Evolutionary conservation across 2,113 vertebrate genomes (phyloP), one percentile per base, ranked within the genome.

Genomic region (Vulpes lagopus): DNA sequence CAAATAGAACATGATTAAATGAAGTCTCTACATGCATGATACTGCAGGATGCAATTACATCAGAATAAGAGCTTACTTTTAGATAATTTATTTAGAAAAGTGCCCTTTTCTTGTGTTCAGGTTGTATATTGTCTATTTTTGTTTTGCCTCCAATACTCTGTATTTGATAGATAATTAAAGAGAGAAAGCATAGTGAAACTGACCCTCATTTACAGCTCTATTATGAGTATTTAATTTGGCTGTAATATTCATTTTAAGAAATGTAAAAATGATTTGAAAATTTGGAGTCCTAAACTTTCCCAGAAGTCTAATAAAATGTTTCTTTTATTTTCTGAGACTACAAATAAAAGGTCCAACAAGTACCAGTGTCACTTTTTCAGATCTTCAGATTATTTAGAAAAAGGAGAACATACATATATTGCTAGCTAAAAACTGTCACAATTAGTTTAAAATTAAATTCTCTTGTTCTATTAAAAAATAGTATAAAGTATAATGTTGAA

Each of bases 391-490:
- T 93, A 98, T 93, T 38, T 64, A 49, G 96, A 78, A 95, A 96
- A 98, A 98, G 98, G 6, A 2, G 22, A 57, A 55, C 49, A 62
- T 38, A 53, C 3, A 51, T 78, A 78, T 57, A 57, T 95, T 69
- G 97, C 55, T 79, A 98, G 92, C 98, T 98, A 87, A 78, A 98
- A 98, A 97, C 74, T 78, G 81, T 83, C 86, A 98, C 80, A 97
- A 94, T 94, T 96, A 98, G 96, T 98, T 99, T 98, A 99, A 99
- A 99, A 98, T 92, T 95, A 97, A 98, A 98, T 55, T 71, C 59
- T 97, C 73, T 79, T 67, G 0, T 30, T 73, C 19, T 65, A 35
- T 35, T 35, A 82, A 43, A 64, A 65, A 94, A 59, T 78, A 65
- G 35, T 67, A 91, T 96, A 94, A 97, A 64, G 38, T 83, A 90